Conservation (phyloP, 2,797 vertebrate genomes). For the Macrochelys suwanniensis region DNA sequence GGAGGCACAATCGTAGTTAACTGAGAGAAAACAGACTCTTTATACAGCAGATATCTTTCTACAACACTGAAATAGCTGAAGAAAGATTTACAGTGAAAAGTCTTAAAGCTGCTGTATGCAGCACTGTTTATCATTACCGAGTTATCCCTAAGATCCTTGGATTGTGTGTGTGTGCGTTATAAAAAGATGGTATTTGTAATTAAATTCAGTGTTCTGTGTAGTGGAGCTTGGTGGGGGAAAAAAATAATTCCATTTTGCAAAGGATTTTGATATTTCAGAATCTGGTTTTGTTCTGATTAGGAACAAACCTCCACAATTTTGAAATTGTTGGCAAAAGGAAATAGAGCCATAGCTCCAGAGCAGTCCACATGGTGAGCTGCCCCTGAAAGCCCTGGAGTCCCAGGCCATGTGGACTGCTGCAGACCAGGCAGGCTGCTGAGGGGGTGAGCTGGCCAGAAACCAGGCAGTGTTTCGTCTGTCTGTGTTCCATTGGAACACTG, state of each 20-base stretch:
- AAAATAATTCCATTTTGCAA: neutral
- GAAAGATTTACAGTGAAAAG: constrained; percentile 47
- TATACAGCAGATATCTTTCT: constrained; percentile 48
- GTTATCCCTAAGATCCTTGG: constrained; percentile 9
- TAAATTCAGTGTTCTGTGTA: constrained; percentile 22
- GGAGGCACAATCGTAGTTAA: constrained; percentile 24
- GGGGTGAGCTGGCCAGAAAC: neutral
- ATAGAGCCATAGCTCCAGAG: rapidly evolving
- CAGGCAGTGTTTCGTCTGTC: neutral
- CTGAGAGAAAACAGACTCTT: constrained; percentile 29
- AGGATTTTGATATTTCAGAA: neutral
- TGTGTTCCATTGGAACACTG: neutral
- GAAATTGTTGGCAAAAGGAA: neutral
- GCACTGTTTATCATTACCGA: constrained; percentile 30
- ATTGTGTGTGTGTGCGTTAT: neutral
- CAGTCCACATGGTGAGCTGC: neutral
- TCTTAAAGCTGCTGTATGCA: constrained; percentile 41
- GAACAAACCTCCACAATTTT: neutral
- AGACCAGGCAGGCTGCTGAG: neutral
- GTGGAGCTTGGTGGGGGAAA: neutral
- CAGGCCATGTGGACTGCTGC: neutral
- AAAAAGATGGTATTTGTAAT: constrained; percentile 13
- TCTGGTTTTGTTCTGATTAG: neutral
- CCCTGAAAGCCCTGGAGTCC: neutral
- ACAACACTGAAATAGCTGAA: constrained; percentile 37